phyloP scores from a whole-genome alignment of 2,797 vertebrate genomes.

The Pipistrellus pygmaeus region DNA sequence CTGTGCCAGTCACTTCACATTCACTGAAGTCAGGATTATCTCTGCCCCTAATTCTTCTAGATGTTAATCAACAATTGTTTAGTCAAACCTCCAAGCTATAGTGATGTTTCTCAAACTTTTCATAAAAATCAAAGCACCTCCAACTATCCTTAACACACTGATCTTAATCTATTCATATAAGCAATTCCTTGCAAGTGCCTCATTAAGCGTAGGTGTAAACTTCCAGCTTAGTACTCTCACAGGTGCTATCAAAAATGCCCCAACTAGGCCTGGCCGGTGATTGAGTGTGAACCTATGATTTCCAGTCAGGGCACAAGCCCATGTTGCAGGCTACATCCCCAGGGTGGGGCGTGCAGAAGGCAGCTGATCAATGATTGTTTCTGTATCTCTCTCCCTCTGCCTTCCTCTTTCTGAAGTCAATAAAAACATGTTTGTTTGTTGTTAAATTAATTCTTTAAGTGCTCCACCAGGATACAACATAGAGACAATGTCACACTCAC shows the following conservation, averaged over 20 bases:
- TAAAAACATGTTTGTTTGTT: too few species aligned
- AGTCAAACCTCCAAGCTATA: not conserved
- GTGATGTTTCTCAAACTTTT: not conserved
- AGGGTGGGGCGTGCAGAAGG: too few species aligned
- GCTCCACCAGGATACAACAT: not conserved
- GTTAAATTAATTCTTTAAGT: too few species aligned
- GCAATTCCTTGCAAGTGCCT: not conserved
- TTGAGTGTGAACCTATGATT: too few species aligned
- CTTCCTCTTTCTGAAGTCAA: too few species aligned
- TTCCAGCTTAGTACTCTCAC: not conserved
- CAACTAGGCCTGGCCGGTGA: too few species aligned
- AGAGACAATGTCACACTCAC: not conserved
- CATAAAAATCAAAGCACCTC: slow-evolving; percentile 20
- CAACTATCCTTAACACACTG: not conserved
- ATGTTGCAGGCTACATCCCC: too few species aligned
- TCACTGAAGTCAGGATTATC: slow-evolving; percentile 32
- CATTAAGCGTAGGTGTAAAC: not conserved
- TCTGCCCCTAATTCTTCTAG: slow-evolving; percentile 36
- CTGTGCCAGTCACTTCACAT: not conserved
- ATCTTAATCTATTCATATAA: slow-evolving; percentile 22
- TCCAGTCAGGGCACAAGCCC: too few species aligned
- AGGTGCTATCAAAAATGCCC: not conserved
- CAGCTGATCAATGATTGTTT: too few species aligned
- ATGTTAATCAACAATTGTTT: slow-evolving; percentile 17
- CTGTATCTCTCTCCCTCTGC: too few species aligned